These are phyloP conservation scores for Cerastis leucographa DNA, from an alignment of 2,888 invertebrate species.

Conservation along the genomic window DNA sequence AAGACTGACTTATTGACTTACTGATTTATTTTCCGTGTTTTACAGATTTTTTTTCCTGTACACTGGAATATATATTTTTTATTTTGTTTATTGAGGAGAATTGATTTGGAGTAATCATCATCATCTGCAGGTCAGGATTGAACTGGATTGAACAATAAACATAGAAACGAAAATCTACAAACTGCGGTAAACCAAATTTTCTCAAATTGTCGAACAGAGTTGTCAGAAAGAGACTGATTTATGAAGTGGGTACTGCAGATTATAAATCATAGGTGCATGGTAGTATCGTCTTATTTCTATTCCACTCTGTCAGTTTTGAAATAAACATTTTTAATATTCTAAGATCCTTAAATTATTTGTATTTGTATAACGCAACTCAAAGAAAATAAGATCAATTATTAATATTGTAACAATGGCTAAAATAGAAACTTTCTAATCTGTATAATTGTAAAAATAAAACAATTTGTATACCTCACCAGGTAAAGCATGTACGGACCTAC, in stretches of 20 bases:
- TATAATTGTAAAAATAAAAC: too few relatives aligned
- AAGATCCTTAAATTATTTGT: too few relatives aligned
- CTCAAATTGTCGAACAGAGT: slow-evolving; percentile 1
- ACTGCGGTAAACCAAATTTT: slow-evolving; percentile 7
- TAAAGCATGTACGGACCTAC: too few relatives aligned
- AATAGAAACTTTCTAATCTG: too few relatives aligned
- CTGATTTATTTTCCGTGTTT: background rate
- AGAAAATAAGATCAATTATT: too few relatives aligned
- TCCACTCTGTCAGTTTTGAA: background rate
- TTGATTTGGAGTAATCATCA: too few relatives aligned
- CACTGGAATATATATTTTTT: background rate
- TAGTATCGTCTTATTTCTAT: background rate
- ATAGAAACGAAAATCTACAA: slow-evolving; percentile 10
- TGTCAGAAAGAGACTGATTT: slow-evolving; percentile 17
- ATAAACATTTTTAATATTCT: background rate
- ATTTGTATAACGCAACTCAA: too few relatives aligned
- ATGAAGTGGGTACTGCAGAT: background rate
- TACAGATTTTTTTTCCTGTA: too few relatives aligned
- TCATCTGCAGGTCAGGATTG: background rate
- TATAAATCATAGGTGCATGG: slow-evolving; percentile 5
- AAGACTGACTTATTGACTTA: slow-evolving; percentile 8
- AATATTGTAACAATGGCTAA: too few relatives aligned
- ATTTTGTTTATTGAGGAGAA: background rate
- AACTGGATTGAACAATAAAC: slow-evolving; percentile 23
- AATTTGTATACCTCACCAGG: too few relatives aligned